Evolutionary conservation across 2,888 invertebrate species (phyloP).

Genomic region (Isoperla grammatica): DNA sequence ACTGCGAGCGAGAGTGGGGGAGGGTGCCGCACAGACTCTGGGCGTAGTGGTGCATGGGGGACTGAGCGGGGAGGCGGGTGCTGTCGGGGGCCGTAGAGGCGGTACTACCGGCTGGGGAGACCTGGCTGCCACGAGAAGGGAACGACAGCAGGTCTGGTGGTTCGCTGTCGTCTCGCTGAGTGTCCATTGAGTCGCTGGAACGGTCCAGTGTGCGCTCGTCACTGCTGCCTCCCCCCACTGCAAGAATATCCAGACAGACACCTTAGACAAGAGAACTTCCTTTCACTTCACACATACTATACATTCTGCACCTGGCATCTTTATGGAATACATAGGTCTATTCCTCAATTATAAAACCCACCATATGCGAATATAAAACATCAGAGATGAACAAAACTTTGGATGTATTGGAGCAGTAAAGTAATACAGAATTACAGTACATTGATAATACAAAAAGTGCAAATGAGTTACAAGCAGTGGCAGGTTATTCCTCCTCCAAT

Average conservation of each 20-base stretch:
- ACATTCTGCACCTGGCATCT: background rate
- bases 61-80: conserved; percentile 52
- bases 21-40: conserved; percentile 66
- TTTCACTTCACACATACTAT: background rate
- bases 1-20: conserved; percentile 66
- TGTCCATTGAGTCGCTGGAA: conserved; percentile 27
- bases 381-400: no score
- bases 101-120: conserved; percentile 74
- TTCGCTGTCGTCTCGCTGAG: conserved; percentile 38
- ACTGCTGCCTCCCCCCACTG: conserved; percentile 20
- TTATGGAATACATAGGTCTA: background rate
- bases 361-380: background rate
- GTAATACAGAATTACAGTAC: no score
- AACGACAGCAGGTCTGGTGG: conserved; percentile 80
- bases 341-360: background rate
- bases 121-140: conserved; percentile 62
- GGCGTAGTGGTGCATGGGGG: conserved; percentile 42
- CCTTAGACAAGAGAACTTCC: no score
- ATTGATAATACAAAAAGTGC: no score
- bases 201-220: conserved; percentile 25
- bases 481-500: no score
- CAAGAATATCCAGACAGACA: background rate
- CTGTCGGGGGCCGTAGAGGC: conserved; percentile 74
- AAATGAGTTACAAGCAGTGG: no score
- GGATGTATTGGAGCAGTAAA: no score